Conservation (phyloP, 2,797 vertebrate species). For the Rallus crepitans region DNA sequence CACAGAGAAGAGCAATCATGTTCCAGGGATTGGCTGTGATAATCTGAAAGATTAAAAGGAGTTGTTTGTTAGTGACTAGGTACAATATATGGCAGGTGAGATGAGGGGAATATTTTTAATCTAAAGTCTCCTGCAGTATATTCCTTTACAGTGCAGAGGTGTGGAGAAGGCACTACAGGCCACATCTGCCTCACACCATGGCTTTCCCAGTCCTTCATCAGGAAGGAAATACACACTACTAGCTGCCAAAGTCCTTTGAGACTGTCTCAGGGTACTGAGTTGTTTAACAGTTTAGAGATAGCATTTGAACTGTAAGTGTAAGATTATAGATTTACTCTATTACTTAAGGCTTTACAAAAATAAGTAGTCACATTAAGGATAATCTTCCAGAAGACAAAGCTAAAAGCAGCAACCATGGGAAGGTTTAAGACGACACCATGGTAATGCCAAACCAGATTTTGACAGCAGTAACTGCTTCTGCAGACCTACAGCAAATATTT, state of each 20-base stretch:
- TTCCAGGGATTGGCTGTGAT: conserved; percentile 97
- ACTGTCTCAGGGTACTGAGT: neutral
- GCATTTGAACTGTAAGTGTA: neutral
- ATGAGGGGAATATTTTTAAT: neutral
- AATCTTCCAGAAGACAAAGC: neutral
- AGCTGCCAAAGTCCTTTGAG: neutral
- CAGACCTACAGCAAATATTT: neutral
- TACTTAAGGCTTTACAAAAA: neutral
- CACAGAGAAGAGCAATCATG: conserved; percentile 92
- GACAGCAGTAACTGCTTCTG: neutral
- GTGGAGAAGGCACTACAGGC: no score
- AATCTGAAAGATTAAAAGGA: conserved; percentile 82
- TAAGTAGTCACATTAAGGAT: neutral
- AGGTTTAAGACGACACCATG: neutral
- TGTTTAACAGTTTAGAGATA: neutral
- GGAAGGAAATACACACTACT: neutral
- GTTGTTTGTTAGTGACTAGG: no score
- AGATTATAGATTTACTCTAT: neutral
- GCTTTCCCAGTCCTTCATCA: neutral
- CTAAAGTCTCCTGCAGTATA: neutral
- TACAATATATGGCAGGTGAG: no score
- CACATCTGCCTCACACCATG: neutral
- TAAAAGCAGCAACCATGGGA: neutral
- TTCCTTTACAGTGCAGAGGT: neutral
- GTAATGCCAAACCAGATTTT: neutral